Percentiles rank a stretch among this genome's conserved stretches.
Evolutionary conservation across 2,797 vertebrate genomes (phyloP).

Genomic region (Microctenopoma stevenorrisi): DNA sequence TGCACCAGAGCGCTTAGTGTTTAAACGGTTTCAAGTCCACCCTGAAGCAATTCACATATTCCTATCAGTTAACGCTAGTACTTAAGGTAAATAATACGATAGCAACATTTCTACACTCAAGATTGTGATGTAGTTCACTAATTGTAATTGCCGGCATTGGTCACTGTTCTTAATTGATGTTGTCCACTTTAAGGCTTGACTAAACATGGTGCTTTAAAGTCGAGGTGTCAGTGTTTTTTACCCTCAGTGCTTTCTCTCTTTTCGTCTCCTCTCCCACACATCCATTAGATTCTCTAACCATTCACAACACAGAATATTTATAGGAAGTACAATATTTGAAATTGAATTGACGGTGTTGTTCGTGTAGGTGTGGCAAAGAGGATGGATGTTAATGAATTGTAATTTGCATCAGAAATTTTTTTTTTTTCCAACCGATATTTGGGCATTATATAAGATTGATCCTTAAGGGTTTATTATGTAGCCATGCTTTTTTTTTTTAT

Average conservation of each 20-base stretch:
- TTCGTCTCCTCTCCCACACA: constrained; percentile 1
- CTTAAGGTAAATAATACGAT: constrained; percentile 8
- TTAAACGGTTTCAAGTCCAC: constrained; percentile 49
- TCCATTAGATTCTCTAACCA: constrained; percentile 1
- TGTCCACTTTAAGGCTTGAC: constrained; percentile 30
- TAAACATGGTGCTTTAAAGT: constrained; percentile 48
- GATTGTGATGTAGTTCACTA: constrained; percentile 18
- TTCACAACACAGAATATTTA: neutral
- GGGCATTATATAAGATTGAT: neutral
- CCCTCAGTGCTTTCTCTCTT: constrained; percentile 11
- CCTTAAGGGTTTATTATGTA: neutral
- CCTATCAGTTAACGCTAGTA: constrained; percentile 2
- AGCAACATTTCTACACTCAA: neutral
- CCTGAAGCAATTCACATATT: constrained; percentile 42
- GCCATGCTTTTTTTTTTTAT: neutral
- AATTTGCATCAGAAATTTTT: no score
- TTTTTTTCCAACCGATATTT: no score
- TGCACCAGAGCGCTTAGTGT: constrained; percentile 30
- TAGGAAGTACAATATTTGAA: no score
- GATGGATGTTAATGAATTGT: no score
- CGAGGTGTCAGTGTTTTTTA: constrained; percentile 16
- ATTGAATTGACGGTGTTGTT: no score
- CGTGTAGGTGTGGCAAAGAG: no score
- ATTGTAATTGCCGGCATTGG: constrained; percentile 15
- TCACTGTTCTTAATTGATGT: constrained; percentile 12